These are phyloP conservation scores for Neogale vison DNA, from an alignment of 2,113 vertebrate genomes.

Conservation along the genomic window DNA sequence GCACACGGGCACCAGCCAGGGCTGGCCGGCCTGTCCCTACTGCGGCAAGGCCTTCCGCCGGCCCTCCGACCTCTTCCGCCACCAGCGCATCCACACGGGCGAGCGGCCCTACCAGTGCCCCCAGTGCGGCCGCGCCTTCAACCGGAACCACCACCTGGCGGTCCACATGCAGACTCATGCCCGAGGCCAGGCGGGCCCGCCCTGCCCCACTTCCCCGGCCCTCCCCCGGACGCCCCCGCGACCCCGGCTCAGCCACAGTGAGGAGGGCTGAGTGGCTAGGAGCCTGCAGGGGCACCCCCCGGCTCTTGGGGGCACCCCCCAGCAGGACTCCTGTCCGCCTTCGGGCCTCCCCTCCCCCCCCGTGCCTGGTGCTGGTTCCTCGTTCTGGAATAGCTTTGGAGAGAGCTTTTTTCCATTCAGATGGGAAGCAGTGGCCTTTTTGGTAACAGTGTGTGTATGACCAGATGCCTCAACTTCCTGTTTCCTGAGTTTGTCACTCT, in stretches of 20 bases:
- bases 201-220: not conserved
- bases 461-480: not conserved
- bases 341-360: not conserved
- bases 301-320: not conserved
- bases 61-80: conserved; percentile 85
- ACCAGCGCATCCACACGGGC: conserved; percentile 90
- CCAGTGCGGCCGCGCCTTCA: conserved; percentile 93
- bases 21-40: conserved; percentile 86
- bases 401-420: not conserved
- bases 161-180: conserved; percentile 95
- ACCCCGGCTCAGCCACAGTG: not conserved
- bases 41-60: conserved; percentile 87
- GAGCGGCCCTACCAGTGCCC: conserved; percentile 95
- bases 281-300: not conserved
- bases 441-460: not conserved
- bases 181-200: conserved; percentile 77
- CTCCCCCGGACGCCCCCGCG: not conserved
- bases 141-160: conserved; percentile 92
- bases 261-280: conserved; percentile 41
- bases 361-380: not conserved
- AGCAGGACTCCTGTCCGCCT: not conserved
- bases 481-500: not conserved
- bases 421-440: not conserved
- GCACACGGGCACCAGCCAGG: conserved; percentile 86
- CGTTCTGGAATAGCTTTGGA: not conserved